Conservation (phyloP, 2,113 vertebrate species). For the Anser cygnoides region DNA sequence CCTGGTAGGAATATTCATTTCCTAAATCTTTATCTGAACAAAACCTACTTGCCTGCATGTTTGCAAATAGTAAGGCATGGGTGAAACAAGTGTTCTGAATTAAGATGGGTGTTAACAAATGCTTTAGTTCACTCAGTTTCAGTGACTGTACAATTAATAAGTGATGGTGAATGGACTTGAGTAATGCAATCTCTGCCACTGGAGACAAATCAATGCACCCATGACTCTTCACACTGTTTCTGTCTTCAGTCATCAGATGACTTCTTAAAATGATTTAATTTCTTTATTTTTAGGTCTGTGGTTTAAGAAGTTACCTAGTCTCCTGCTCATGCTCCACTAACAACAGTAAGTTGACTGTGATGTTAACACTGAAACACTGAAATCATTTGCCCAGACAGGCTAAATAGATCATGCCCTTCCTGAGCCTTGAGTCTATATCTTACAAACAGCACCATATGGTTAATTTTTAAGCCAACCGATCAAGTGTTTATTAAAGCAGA, state of each 20-base stretch:
- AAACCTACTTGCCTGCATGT: neutral
- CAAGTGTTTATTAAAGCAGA: constrained; percentile 80
- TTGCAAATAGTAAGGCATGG: neutral
- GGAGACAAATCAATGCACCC: neutral
- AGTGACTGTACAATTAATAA: neutral
- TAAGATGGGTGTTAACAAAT: neutral
- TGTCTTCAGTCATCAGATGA: neutral
- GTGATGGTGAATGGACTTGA: neutral
- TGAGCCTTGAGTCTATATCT: constrained; percentile 68
- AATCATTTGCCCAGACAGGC: constrained; percentile 62
- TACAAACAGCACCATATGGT: constrained; percentile 75
- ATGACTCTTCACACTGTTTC: neutral
- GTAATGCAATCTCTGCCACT: neutral
- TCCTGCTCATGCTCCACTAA: neutral
- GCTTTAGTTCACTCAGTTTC: neutral
- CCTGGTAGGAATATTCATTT: neutral
- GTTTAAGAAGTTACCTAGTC: neutral
- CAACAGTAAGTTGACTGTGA: constrained; percentile 33
- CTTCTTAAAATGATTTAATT: neutral
- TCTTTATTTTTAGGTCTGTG: neutral
- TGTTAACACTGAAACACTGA: constrained; percentile 54
- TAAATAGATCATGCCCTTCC: constrained; percentile 71
- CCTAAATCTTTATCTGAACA: neutral
- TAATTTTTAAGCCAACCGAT: constrained; percentile 80
- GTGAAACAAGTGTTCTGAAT: neutral